Base-by-base conservation (phyloP, 2,888 invertebrate genomes). In the Patella ulyssiponensis region DNA sequence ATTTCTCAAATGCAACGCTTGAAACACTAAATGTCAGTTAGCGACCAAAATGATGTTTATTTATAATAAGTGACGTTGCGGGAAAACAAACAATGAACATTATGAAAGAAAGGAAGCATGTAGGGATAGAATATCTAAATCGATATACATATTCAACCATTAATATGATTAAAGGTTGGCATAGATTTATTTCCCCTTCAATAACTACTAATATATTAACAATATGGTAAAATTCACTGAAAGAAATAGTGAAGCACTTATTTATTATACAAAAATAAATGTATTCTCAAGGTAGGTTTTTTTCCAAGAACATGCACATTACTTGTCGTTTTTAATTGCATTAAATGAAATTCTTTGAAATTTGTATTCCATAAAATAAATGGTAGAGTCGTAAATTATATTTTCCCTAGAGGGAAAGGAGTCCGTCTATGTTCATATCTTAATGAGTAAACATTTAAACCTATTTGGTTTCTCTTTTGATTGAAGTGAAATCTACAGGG, bases 271-370 rank as follows among this genome's bases (percentile, higher is more conserved):
- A 44, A 44, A 44, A 44, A 9, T 4, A 44, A 1, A 9, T 44
- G 44, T 44, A 44, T 44, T 44, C 9, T 7, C 44, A 20, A 23
- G 5, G 33, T 1, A 70, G 15, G 23, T 4, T 33, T 70, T 70
- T 33, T 27, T 33, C 33, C 33, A 44, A 44, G 44, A 9, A 27
- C n/a, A 23, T 70, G 33, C 12, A 33, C 23, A 20, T 64, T 17
- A 20, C 70, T 5, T 70, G 23, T 23, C 11, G 0, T 2, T 70
- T 4, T 15, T n/a, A 70, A 70, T 20, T 20, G 27, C 23, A 20
- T 27, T 70, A 23, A 70, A 27, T 70, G 5, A 33, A 27, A 70
- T 27, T 27, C 70, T 70, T 70, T 70, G 70, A 15, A 33, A 70
- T 70, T 20, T 27, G 1, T 33, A 27, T 70, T 23, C 33, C 44